These are phyloP conservation scores for Dynastes maya DNA, from an alignment of 2,888 invertebrate genomes.

Conservation along the genomic window DNA sequence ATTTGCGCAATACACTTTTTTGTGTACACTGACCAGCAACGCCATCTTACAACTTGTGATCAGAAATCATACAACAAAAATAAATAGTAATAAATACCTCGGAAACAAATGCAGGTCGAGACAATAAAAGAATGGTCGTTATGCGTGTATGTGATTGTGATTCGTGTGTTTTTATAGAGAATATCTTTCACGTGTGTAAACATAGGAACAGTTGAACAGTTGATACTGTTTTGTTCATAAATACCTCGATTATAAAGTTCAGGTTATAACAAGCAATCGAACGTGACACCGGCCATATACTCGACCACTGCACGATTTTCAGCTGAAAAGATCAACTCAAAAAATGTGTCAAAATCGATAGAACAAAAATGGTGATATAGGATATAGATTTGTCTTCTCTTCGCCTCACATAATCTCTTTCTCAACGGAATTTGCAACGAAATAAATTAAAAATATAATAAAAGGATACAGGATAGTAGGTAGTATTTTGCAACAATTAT, in stretches of 20 bases:
- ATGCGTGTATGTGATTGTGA: slow-evolving; percentile 49
- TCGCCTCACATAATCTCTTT: slow-evolving; percentile 39
- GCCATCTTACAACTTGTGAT: slow-evolving; percentile 7
- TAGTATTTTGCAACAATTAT: too few species aligned
- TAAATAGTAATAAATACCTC: slow-evolving; percentile 56
- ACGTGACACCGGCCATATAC: slow-evolving; percentile 59
- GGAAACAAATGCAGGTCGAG: slow-evolving; percentile 50
- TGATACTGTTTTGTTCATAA: slow-evolving; percentile 54
- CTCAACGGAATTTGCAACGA: slow-evolving; percentile 32
- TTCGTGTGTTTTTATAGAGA: slow-evolving; percentile 35
- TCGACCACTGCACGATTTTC: slow-evolving; percentile 58
- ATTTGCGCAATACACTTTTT: too few species aligned
- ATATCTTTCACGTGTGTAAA: slow-evolving; percentile 44
- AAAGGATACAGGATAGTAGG: too few species aligned
- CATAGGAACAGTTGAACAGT: slow-evolving; percentile 43
- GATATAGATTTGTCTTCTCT: neutral
- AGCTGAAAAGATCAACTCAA: slow-evolving; percentile 59
- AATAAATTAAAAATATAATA: too few species aligned
- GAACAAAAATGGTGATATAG: slow-evolving; percentile 42
- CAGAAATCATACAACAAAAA: slow-evolving; percentile 34
- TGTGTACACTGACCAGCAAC: too few species aligned
- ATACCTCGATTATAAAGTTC: slow-evolving; percentile 61
- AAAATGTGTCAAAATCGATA: slow-evolving; percentile 52
- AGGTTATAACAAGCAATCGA: slow-evolving; percentile 60
- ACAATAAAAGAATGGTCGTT: slow-evolving; percentile 55